phyloP scores from a whole-genome alignment of 2,797 vertebrate genomes.

The Leuciscus waleckii region DNA sequence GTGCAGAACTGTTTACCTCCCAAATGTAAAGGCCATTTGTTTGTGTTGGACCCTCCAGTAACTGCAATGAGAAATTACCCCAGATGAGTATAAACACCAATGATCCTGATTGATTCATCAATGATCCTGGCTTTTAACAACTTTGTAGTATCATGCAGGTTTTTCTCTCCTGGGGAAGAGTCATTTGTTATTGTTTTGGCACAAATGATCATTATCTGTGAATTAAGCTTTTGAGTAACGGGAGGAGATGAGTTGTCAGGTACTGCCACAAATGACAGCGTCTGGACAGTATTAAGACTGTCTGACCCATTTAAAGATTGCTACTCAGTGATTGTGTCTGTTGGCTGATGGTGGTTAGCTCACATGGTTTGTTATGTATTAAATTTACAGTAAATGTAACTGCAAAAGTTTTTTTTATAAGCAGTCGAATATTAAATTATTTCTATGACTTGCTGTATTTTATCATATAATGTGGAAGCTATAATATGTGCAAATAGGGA shows the following conservation, averaged over 20 bases:
- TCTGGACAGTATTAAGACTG: slow-evolving; percentile 47
- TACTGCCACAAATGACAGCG: slow-evolving; percentile 1
- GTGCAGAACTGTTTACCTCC: slow-evolving; percentile 70
- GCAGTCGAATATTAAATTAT: slow-evolving; percentile 9
- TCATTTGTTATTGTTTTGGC: slow-evolving; percentile 49
- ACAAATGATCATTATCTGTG: slow-evolving; percentile 46
- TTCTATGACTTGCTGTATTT: not conserved
- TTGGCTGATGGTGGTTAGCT: not conserved
- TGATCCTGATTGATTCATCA: slow-evolving; percentile 74
- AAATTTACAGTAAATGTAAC: not conserved
- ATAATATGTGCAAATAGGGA: too few relatives aligned
- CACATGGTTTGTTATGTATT: not conserved
- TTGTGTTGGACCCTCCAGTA: slow-evolving; percentile 68
- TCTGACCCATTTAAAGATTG: slow-evolving; percentile 46
- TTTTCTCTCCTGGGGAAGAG: slow-evolving; percentile 16
- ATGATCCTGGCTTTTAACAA: slow-evolving; percentile 75
- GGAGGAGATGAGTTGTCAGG: slow-evolving; percentile 36
- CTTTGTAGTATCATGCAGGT: slow-evolving; percentile 61
- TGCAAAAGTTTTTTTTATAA: not conserved
- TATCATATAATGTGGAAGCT: not conserved
- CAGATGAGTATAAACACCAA: slow-evolving; percentile 74
- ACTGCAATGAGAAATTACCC: slow-evolving; percentile 75
- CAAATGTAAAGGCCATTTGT: slow-evolving; percentile 72
- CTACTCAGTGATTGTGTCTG: slow-evolving; percentile 32
- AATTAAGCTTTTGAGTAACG: slow-evolving; percentile 35